Evolutionary conservation across 1,140 invertebrate species (phyloP), one percentile per base, ranked within the genome.

Genomic region (Asbolus verrucosus): DNA sequence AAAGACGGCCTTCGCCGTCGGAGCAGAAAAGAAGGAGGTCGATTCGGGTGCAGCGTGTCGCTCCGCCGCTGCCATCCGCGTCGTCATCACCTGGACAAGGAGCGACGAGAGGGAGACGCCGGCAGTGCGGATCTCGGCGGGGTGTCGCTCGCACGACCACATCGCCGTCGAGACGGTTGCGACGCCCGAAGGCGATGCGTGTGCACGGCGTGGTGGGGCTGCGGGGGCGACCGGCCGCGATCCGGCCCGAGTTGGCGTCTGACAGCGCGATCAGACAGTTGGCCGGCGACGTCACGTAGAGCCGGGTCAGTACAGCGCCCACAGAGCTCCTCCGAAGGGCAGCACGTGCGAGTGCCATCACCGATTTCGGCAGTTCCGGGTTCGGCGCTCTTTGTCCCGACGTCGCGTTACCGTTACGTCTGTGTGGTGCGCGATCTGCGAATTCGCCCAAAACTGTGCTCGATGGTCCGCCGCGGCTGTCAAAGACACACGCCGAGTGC

Each of bases 181-280:
- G 46, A 24, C 46, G 46, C 1, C 21, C 21, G 41, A 62, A 21
- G 39, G 61, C 19, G 61, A 63, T 43, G 62, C 38, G 38, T 43
- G 30, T 65, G 62, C 62, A 65, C 39, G n/a, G 14, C 36, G 38
- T 39, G 65, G 63, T 66, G 65, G 65, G 65, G 41, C 30, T 59
- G 65, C 65, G 65, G 65, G 65, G 65, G 65, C 65, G 65, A 67
- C 15, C 14, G 65, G 16, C 13, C 24, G 43, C 65, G 43, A 67
- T 33, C 27, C 27, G 30, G 19, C 21, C 65, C 65, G 65, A 65
- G 18, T 30, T 50, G 18, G 31, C 19, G 15, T 14, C 38, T 46
- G 63, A 67, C 65, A 59, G 11, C 46, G 43, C 38, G 27, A 14
- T 30, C 65, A 67, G 65, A 67, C 65, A 67, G 65, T 67, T 67